Evolutionary conservation across 2,888 invertebrate species (phyloP).

Genomic region (Calephelis perditalis): DNA sequence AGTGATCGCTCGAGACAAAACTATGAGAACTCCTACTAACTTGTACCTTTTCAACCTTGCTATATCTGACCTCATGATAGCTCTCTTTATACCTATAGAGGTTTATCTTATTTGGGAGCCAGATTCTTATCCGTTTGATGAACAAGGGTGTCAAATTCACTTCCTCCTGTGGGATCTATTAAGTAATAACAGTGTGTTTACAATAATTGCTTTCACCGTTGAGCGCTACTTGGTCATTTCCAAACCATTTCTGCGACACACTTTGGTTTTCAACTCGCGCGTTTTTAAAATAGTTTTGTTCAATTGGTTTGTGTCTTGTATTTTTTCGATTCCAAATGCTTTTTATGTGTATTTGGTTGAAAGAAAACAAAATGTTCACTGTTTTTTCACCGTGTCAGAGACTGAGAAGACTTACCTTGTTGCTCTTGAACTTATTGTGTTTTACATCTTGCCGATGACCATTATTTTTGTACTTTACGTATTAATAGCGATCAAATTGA

Average conservation of each 20-base stretch:
- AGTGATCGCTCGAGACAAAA: conserved; percentile 84
- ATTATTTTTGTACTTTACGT: conserved; percentile 88
- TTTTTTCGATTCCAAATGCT: conserved; percentile 83
- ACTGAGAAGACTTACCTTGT: conserved; percentile 46
- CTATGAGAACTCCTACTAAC: conserved; percentile 90
- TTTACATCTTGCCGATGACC: conserved; percentile 90
- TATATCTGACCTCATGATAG: conserved; percentile 84
- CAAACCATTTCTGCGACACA: conserved; percentile 88
- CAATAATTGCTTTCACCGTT: conserved; percentile 91
- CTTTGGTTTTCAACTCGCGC: conserved; percentile 86
- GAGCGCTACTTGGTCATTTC: conserved; percentile 92
- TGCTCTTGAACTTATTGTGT: conserved; percentile 83
- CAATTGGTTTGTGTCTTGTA: conserved; percentile 87
- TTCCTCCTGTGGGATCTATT: conserved; percentile 89
- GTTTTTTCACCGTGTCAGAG: conserved; percentile 50
- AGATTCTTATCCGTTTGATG: conserved; percentile 85
- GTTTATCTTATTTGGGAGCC: conserved; percentile 87
- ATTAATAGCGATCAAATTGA: conserved; percentile 84
- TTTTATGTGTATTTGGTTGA: conserved; percentile 55
- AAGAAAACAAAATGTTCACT: conserved; percentile 53
- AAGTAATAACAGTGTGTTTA: conserved; percentile 88
- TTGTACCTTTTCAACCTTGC: conserved; percentile 89
- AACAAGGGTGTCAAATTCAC: conserved; percentile 85
- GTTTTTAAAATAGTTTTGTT: conserved; percentile 83
- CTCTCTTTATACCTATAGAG: conserved; percentile 87